A percentile compares a stretch with the other conserved stretches of the same genome.
These are phyloP conservation scores for Notodonta dromedarius DNA, from an alignment of 2,888 invertebrate genomes.

Conservation along the genomic window DNA sequence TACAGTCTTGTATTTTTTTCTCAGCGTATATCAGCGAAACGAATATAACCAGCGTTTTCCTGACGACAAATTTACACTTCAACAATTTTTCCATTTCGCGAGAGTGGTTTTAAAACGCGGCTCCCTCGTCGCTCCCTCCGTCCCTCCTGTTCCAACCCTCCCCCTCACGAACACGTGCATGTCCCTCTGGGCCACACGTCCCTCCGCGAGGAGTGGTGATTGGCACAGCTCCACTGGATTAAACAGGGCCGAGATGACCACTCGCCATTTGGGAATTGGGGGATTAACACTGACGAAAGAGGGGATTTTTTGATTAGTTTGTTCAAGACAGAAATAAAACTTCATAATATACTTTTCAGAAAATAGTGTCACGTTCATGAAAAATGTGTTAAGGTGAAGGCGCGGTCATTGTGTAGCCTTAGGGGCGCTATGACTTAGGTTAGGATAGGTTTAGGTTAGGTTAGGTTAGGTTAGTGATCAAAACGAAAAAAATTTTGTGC, in stretches of 20 bases:
- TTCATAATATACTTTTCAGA: neutral
- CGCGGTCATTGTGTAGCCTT: too few species aligned
- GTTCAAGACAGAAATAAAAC: neutral
- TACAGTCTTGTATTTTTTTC: too few species aligned
- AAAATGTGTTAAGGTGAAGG: too few species aligned
- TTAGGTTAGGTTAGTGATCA: too few species aligned
- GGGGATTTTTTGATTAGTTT: constrained; percentile 12
- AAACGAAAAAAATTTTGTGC: too few species aligned
- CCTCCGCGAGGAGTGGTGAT: constrained; percentile 71
- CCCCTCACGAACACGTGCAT: constrained; percentile 39
- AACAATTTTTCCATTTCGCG: constrained; percentile 41
- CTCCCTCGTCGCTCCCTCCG: constrained; percentile 4
- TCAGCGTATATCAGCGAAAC: constrained; percentile 4
- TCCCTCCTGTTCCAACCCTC: constrained; percentile 43
- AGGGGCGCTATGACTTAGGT: too few species aligned
- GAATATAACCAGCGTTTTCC: constrained; percentile 19
- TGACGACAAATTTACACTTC: constrained; percentile 45
- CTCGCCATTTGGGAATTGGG: constrained; percentile 66
- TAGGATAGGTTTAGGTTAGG: too few species aligned
- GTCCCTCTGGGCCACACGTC: constrained; percentile 47
- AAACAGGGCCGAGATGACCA: constrained; percentile 72
- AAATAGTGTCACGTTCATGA: neutral
- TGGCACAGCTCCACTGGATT: constrained; percentile 77
- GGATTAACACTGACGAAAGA: constrained; percentile 63
- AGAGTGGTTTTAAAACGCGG: constrained; percentile 41